Evolutionary conservation across 2,797 vertebrate species (phyloP).

Genomic region (Otolemur crassicaudatus): DNA sequence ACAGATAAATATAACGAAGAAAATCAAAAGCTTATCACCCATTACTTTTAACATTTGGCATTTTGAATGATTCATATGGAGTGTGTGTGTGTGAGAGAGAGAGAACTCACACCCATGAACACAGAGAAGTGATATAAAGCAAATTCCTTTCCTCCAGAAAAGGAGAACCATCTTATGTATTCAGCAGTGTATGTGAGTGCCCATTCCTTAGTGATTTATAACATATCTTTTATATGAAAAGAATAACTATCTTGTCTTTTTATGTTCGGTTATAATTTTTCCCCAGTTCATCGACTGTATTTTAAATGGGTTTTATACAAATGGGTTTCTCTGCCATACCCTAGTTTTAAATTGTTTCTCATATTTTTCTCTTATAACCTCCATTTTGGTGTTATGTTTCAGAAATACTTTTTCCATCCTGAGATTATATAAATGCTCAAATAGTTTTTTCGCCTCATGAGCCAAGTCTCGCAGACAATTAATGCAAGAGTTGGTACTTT

Average conservation of each 20-base stretch:
- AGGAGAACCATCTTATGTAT: not conserved
- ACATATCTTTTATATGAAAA: not conserved
- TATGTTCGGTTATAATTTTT: not conserved
- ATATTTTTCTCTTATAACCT: not conserved
- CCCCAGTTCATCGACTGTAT: not conserved
- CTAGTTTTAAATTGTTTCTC: not conserved
- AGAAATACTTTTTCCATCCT: not conserved
- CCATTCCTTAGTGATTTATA: not conserved
- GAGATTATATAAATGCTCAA: not conserved
- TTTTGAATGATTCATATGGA: not conserved
- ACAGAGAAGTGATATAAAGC: not conserved
- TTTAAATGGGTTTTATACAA: not conserved
- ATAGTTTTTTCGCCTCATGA: not conserved
- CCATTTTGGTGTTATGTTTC: not conserved
- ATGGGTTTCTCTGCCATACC: not conserved
- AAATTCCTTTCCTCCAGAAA: not conserved
- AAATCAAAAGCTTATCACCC: not conserved
- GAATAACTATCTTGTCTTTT: not conserved
- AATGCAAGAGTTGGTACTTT: not conserved
- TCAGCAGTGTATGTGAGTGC: not conserved
- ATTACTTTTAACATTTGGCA: not conserved
- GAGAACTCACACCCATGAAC: not conserved
- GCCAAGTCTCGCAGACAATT: not conserved
- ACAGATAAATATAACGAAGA: not conserved
- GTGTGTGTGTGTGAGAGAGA: not conserved